Evolutionary conservation across 2,888 invertebrate species (phyloP).

Genomic region (Stenolophus ochropezus): DNA sequence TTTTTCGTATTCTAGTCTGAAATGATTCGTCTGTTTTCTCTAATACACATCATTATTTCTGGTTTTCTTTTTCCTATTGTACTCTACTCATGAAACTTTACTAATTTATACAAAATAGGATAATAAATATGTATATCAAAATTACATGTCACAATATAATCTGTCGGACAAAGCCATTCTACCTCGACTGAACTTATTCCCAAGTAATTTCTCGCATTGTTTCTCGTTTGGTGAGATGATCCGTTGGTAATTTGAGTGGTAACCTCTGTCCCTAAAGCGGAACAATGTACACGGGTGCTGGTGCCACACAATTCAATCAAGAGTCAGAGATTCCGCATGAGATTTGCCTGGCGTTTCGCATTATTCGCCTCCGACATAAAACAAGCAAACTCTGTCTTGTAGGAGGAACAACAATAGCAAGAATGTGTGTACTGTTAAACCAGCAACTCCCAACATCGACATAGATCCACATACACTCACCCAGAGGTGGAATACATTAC

Average conservation of each 20-base stretch:
- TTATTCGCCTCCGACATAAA: constrained; percentile 10
- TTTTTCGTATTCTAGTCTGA: too few species aligned
- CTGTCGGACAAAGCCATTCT: too few species aligned
- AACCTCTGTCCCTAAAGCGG: background rate
- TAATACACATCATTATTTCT: too few species aligned
- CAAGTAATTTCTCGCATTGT: too few species aligned
- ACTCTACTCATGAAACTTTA: too few species aligned
- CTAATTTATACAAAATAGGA: too few species aligned
- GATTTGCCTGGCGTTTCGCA: background rate
- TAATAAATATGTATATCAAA: too few species aligned
- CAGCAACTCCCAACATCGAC: background rate
- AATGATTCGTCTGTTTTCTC: too few species aligned
- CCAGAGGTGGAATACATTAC: background rate
- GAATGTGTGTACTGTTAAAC: background rate
- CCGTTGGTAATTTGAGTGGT: background rate
- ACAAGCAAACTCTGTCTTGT: constrained; percentile 16
- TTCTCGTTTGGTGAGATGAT: too few species aligned
- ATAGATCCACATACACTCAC: background rate
- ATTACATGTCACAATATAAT: too few species aligned
- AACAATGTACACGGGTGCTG: background rate
- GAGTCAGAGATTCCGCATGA: background rate
- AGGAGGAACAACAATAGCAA: constrained; percentile 16
- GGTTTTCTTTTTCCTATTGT: too few species aligned
- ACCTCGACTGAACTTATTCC: too few species aligned
- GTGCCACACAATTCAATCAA: background rate